Evolutionary conservation across 2,888 invertebrate genomes (phyloP).

Genomic region (Cremastinae sp.): DNA sequence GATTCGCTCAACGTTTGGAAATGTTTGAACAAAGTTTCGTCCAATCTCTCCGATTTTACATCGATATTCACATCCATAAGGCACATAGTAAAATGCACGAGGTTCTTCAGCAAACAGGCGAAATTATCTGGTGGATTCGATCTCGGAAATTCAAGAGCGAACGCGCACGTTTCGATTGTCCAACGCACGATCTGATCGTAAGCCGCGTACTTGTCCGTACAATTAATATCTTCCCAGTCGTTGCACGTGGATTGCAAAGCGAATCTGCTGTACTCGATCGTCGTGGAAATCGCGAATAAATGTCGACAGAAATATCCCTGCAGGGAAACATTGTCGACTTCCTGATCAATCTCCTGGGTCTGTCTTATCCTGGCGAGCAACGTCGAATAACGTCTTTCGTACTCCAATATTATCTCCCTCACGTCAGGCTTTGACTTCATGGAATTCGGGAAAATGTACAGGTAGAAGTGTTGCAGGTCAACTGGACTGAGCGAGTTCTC

Average conservation of each 20-base stretch:
- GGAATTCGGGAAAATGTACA: slow-evolving; percentile 52
- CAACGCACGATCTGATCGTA: slow-evolving; percentile 66
- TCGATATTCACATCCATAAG: too few species aligned
- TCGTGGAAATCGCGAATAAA: slow-evolving; percentile 68
- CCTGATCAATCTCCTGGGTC: background rate
- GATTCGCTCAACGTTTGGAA: slow-evolving; percentile 54
- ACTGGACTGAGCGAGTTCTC: slow-evolving; percentile 68
- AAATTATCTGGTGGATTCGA: slow-evolving; percentile 64
- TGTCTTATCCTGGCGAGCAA: slow-evolving; percentile 52
- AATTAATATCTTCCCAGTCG: slow-evolving; percentile 61
- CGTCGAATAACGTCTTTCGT: slow-evolving; percentile 68
- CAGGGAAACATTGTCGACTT: slow-evolving; percentile 9
- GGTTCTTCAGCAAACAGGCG: slow-evolving; percentile 66
- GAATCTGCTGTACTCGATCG: slow-evolving; percentile 67
- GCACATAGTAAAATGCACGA: slow-evolving; percentile 62
- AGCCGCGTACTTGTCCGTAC: slow-evolving; percentile 63
- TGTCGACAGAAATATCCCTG: slow-evolving; percentile 71
- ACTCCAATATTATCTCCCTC: slow-evolving; percentile 67
- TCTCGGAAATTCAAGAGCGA: slow-evolving; percentile 69
- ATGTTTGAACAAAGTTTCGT: slow-evolving; percentile 47
- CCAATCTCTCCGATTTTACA: slow-evolving; percentile 53
- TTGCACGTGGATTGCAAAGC: slow-evolving; percentile 60
- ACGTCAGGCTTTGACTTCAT: slow-evolving; percentile 48
- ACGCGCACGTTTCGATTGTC: slow-evolving; percentile 69
- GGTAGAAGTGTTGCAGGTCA: slow-evolving; percentile 66